phyloP scores from a whole-genome alignment of 2,888 invertebrate genomes.

The Lissocephala sabroskyi region DNA sequence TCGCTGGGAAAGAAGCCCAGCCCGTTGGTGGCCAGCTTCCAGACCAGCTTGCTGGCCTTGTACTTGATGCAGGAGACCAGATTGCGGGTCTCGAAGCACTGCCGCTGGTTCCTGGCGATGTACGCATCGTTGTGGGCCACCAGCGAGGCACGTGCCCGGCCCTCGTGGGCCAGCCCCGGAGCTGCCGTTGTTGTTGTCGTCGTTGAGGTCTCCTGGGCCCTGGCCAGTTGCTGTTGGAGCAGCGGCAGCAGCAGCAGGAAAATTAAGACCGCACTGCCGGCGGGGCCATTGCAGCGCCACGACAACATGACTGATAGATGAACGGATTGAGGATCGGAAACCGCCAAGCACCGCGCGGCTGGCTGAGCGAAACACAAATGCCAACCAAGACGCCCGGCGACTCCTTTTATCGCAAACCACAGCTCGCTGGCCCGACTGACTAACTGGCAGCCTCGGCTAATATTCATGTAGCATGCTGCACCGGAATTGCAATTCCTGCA shows the following conservation, averaged over 20 bases:
- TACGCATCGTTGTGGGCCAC: conserved; percentile 61
- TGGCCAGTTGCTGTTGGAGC: conserved; percentile 21
- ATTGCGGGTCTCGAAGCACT: conserved; percentile 62
- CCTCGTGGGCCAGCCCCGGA: background rate
- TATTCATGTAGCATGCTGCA: conserved; percentile 39
- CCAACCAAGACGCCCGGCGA: conserved; percentile 34
- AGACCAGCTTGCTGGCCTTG: conserved; percentile 63
- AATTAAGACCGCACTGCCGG: too few species aligned
- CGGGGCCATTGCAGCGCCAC: conserved; percentile 30
- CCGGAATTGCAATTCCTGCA: conserved; percentile 51
- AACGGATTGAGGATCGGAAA: conserved; percentile 5
- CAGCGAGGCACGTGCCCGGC: conserved; percentile 14
- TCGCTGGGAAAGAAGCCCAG: conserved; percentile 68
- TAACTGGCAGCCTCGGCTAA: conserved; percentile 14
- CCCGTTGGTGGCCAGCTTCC: conserved; percentile 68
- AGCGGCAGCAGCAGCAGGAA: conserved; percentile 35
- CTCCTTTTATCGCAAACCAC: conserved; percentile 53
- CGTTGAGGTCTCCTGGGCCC: too few species aligned
- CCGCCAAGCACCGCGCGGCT: conserved; percentile 40
- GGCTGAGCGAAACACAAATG: conserved; percentile 52
- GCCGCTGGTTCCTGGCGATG: conserved; percentile 60
- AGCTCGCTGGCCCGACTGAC: conserved; percentile 4
- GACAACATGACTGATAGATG: conserved; percentile 22
- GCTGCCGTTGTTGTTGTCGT: too few species aligned
- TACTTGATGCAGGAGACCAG: conserved; percentile 70